These are phyloP conservation scores for Trichonephila inaurata DNA, from an alignment of 1,140 invertebrate species.

Conservation along the genomic window DNA sequence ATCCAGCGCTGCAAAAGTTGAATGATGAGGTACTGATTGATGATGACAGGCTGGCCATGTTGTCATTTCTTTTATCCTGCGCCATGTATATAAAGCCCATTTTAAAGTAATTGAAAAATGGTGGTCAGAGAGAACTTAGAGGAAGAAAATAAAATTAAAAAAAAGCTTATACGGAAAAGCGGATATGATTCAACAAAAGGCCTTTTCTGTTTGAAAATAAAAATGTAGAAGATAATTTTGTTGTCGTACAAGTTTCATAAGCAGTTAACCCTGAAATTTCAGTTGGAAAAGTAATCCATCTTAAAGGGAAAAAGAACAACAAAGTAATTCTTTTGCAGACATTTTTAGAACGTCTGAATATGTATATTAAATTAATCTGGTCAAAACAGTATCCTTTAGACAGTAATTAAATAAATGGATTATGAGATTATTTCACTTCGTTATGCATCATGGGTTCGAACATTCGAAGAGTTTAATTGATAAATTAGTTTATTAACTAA, in stretches of 20 bases:
- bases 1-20: background rate
- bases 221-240: background rate
- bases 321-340: too few species aligned
- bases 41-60: background rate
- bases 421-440: too few species aligned
- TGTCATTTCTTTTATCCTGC: background rate
- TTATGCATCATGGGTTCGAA: too few species aligned
- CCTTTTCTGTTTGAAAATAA: background rate
- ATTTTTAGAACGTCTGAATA: too few species aligned
- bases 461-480: too few species aligned
- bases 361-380: too few species aligned
- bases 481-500: too few species aligned
- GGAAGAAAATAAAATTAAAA: background rate
- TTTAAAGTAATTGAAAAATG: conserved; percentile 28
- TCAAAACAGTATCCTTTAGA: too few species aligned
- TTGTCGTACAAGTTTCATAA: background rate
- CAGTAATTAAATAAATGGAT: too few species aligned
- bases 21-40: conserved; percentile 6
- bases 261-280: background rate
- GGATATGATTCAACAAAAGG: background rate
- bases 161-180: background rate
- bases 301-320: background rate
- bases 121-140: background rate
- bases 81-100: background rate
- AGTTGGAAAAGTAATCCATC: background rate